Percentiles rank a stretch among this genome's conserved stretches.
Conservation (phyloP, 2,113 vertebrate species). For the Rynchops niger region DNA sequence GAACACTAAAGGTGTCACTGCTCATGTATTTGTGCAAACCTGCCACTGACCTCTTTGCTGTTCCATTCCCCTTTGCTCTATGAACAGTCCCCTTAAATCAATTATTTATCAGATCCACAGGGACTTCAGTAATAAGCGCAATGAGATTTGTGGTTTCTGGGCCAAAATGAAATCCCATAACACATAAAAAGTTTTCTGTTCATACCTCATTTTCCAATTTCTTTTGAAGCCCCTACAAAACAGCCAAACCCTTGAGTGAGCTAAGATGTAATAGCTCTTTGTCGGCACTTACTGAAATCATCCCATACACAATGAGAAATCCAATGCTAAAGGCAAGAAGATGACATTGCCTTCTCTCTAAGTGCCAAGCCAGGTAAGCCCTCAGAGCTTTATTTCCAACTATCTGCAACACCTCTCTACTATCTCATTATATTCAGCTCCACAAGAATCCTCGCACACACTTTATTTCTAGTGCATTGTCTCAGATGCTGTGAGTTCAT, state of each 20-base stretch:
- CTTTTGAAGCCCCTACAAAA: not conserved
- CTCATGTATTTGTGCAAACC: not conserved
- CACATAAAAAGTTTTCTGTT: conserved; percentile 15
- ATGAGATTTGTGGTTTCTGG: conserved; percentile 22
- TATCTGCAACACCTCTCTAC: not conserved
- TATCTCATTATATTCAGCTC: not conserved
- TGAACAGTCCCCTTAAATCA: conserved; percentile 18
- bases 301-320: not conserved
- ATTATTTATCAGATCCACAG: conserved; percentile 28
- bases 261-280: not conserved
- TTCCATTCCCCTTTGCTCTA: not conserved
- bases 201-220: conserved; percentile 44
- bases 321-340: not conserved
- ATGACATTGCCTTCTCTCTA: not conserved
- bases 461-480: not conserved
- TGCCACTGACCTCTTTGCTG: not conserved
- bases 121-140: not conserved
- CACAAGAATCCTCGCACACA: not conserved
- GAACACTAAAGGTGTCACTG: conserved; percentile 12
- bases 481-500: not conserved
- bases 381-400: not conserved
- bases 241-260: not conserved
- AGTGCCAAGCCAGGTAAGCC: not conserved
- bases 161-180: not conserved
- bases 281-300: not conserved